Base-by-base conservation (phyloP, 2,113 vertebrate species). In the Sigmodon hispidus region DNA sequence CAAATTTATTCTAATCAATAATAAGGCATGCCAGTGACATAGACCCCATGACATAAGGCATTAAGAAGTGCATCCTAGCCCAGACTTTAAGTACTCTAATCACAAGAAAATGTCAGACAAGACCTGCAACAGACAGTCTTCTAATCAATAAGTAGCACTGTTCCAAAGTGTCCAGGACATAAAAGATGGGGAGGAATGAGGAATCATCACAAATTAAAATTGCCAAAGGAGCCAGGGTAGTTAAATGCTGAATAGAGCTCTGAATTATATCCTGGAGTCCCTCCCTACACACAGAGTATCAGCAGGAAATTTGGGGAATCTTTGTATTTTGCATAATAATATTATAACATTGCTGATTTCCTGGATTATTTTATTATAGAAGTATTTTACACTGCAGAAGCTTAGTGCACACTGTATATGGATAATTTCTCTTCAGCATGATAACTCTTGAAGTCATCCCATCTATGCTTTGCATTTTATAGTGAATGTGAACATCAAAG, bases 361-460 rank as follows among this genome's bases (percentile, higher is more conserved):
- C 57, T 61, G 3, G 5, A 67, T 67, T 29, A 87, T 67, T 72
- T 57, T 15, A 22, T 48, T 61, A 5, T 34, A 72, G 59, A 79
- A 63, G 43, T 61, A 57, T 43, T n/a, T 50, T 7, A 22, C 9
- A n/a, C 65, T 59, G 21, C 21, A 15, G 15, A 69, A 84, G 11
- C 29, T 1, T 5, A 36, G 2, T 45, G 7, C 52, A 76, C 22
- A 22, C 1, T 50, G 0, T 40, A 1, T 2, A 48, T 9, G 9
- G 11, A 22, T 59, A 9, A 80, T 36, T 26, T 72, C 52, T 93
- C 48, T 72, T 17, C 4, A 72, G 2, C 29, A 1, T 13, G 12
- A 81, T 89, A 45, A 50, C 65, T 13, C 34, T 77, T 0, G 19
- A 48, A 84, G 10, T 43, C 72, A 48, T 31, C 10, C 19, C 31